Conservation (phyloP, 2,797 vertebrate species). For the Urocyon cinereoargenteus region DNA sequence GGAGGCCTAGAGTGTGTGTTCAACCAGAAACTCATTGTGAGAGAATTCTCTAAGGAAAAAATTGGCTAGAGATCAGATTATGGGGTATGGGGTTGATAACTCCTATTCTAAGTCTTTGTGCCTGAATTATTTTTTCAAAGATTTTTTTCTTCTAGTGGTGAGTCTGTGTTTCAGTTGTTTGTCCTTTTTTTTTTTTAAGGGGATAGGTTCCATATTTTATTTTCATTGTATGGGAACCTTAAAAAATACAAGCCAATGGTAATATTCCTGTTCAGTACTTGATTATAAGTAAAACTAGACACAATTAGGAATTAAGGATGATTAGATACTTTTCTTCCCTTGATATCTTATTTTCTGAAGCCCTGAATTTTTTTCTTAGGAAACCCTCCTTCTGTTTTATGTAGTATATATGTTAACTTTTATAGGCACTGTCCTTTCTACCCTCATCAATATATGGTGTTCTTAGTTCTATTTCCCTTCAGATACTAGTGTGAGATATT, state of each 20-base stretch:
- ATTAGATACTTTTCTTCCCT: neutral
- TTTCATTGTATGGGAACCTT: neutral
- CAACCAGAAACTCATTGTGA: neutral
- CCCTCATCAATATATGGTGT: neutral
- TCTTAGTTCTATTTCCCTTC: neutral
- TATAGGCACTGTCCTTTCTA: neutral
- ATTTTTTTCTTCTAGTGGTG: neutral
- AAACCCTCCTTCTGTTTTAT: neutral
- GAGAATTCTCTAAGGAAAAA: neutral
- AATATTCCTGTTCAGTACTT: neutral
- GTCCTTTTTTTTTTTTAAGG: neutral
- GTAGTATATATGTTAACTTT: neutral
- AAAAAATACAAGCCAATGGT: neutral
- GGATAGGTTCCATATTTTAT: neutral
- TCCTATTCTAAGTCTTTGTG: conserved; percentile 4
- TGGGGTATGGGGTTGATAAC: neutral
- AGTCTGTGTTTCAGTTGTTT: neutral
- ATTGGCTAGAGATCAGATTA: neutral
- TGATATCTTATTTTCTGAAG: conserved; percentile 33
- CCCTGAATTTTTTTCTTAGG: neutral
- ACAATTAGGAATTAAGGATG: conserved; percentile 15
- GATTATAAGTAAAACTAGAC: neutral
- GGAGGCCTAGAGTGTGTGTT: neutral
- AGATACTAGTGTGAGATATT: conserved; percentile 4
- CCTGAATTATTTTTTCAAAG: conserved; percentile 5